Evolutionary conservation across 2,888 invertebrate genomes (phyloP), one percentile per base, ranked within the genome.

Genomic region (Scotopteryx bipunctaria): DNA sequence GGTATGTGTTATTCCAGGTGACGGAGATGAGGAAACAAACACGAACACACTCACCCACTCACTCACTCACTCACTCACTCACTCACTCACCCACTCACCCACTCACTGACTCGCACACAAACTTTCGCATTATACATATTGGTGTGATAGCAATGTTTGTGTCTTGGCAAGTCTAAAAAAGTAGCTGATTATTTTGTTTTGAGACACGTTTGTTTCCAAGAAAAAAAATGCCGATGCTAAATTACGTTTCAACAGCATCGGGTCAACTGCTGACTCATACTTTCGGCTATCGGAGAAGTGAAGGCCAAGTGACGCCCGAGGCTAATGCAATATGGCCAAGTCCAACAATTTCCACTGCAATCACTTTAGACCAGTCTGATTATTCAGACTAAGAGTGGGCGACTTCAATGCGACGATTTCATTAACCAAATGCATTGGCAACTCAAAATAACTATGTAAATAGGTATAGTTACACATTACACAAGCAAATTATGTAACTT

Each of bases 241-340:
- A 58, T 56, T 65, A 57, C 51, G 54, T 53, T 53, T 55, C 46
- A 59, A 52, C 52, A 63, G 55, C 57, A 61, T 60, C 70, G 71
- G 73, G 72, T 78, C 27, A 27, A 27, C 56, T 55, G 67, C 66
- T 83, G 86, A 84, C 69, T 83, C 83, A 84, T 71, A 69, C 71
- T 74, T 81, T 76, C 69, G 71, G 75, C 72, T 80, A 76, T 78
- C 76, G 77, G 66, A 44, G 66, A 69, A 64, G 58, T 66, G 73
- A 85, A 83, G 83, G 83, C 73, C 76, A 72, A 71, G 53, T 67
- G 67, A 73, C 63, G 63, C 64, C 32, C 51, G 66, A 67, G 65
- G 59, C 69, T 73, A 67, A 71, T 74, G 75, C 76, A 77, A 76
- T 74, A 73, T 78, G 71, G 66, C 27, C 27, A 23, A 69, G 61